phyloP scores from a whole-genome alignment of 2,888 invertebrate species.

The Phoenoteleia sp. region DNA sequence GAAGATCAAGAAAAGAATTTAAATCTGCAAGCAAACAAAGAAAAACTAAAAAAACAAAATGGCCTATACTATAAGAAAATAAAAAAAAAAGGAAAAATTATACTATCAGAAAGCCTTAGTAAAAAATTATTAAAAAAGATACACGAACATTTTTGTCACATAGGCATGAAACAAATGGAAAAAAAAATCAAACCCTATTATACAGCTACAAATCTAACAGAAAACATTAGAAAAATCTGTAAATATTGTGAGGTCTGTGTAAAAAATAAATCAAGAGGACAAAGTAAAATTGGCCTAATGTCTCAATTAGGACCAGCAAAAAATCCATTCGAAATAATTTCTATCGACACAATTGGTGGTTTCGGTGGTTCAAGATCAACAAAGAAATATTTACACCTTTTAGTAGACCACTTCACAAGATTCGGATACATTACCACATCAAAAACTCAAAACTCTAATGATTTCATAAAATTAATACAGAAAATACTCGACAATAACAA shows the following conservation, averaged over 20 bases:
- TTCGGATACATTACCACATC: slow-evolving; percentile 8
- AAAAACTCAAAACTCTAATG: slow-evolving; percentile 13
- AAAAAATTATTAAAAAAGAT: neutral
- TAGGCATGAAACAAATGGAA: neutral
- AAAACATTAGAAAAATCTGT: no score
- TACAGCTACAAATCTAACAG: no score
- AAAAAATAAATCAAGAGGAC: slow-evolving; percentile 69
- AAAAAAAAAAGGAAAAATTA: slow-evolving; percentile 68
- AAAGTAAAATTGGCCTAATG: slow-evolving; percentile 66
- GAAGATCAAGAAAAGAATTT: neutral
- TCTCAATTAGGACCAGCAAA: slow-evolving; percentile 72
- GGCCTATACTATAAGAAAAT: slow-evolving; percentile 58
- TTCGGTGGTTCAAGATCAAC: slow-evolving; percentile 49
- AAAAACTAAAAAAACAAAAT: slow-evolving; percentile 2
- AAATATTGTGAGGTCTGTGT: no score
- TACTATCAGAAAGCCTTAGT: slow-evolving; percentile 56
- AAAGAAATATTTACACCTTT: slow-evolving; percentile 27
- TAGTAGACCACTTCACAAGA: slow-evolving; percentile 33
- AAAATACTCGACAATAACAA: neutral
- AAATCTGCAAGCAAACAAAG: neutral
- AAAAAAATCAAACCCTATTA: neutral
- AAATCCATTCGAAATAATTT: slow-evolving; percentile 69
- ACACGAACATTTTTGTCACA: neutral
- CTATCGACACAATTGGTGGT: slow-evolving; percentile 74
- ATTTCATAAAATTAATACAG: slow-evolving; percentile 23